Conservation (phyloP, 2,888 invertebrate species). For the Vandiemenella viatica region DNA sequence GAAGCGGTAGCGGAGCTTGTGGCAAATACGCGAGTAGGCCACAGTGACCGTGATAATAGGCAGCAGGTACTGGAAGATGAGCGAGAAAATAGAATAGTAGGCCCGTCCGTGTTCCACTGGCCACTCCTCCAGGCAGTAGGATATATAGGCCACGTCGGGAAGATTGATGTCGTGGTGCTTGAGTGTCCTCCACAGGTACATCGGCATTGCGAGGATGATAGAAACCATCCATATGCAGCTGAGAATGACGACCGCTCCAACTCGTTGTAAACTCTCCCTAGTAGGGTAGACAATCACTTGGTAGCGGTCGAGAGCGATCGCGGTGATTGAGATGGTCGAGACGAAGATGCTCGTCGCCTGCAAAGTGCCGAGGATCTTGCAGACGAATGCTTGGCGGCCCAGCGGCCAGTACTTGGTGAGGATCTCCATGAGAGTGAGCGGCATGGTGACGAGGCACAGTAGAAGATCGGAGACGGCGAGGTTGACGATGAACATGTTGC, state of each 20-base stretch:
- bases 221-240: slow-evolving; percentile 58
- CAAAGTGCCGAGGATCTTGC: slow-evolving; percentile 72
- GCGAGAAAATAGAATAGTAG: slow-evolving; percentile 68
- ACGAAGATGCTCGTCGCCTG: slow-evolving; percentile 87
- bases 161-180: slow-evolving; percentile 36
- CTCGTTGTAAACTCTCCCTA: slow-evolving; percentile 58
- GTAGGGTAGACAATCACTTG: too few relatives aligned
- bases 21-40: slow-evolving; percentile 69
- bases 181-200: slow-evolving; percentile 56
- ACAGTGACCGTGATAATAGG: slow-evolving; percentile 71
- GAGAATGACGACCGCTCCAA: slow-evolving; percentile 58
- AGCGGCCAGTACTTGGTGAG: slow-evolving; percentile 75
- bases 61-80: slow-evolving; percentile 69
- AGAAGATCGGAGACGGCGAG: slow-evolving; percentile 72
- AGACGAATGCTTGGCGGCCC: slow-evolving; percentile 58
- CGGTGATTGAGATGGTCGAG: slow-evolving; percentile 84
- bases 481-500: slow-evolving; percentile 86
- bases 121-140: slow-evolving; percentile 72
- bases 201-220: slow-evolving; percentile 59
- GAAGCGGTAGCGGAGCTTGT: slow-evolving; percentile 52
- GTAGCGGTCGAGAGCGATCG: slow-evolving; percentile 74
- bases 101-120: slow-evolving; percentile 53
- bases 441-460: slow-evolving; percentile 79
- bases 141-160: slow-evolving; percentile 35
- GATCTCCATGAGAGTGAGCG: slow-evolving; percentile 75